Conservation (phyloP, 2,797 vertebrate species). For the Acanthurus lineatus region DNA sequence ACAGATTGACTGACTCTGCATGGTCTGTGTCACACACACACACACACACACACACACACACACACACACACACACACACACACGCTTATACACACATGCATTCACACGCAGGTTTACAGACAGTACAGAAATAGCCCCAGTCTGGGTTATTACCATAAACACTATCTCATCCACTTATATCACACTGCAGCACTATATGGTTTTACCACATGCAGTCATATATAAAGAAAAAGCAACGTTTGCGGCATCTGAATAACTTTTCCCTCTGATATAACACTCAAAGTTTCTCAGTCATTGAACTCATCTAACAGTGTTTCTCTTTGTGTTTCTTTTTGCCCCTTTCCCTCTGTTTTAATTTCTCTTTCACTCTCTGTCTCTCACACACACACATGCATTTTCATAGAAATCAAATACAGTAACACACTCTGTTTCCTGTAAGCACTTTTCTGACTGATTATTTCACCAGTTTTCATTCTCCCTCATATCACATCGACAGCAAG, state of each 20-base stretch:
- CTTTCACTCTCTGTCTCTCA: conserved; percentile 41
- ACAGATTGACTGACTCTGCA: conserved; percentile 79
- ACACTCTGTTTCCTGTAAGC: conserved; percentile 36
- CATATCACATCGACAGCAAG: conserved; percentile 37
- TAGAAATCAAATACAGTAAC: not conserved
- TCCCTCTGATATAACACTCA: not conserved
- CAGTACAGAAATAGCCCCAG: conserved; percentile 61
- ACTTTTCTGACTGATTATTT: conserved; percentile 11
- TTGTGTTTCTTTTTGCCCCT: not conserved
- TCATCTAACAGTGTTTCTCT: not conserved
- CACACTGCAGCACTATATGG: conserved; percentile 8
- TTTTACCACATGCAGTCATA: conserved; percentile 20
- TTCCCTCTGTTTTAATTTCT: conserved; percentile 39
- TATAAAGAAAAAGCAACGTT: not conserved
- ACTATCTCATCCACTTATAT: conserved; percentile 44
- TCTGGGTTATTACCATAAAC: conserved; percentile 54
- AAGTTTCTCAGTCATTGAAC: not conserved
- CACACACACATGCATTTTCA: not conserved
- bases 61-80: conserved; percentile 18
- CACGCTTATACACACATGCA: conserved; percentile 22
- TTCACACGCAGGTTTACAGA: conserved; percentile 44
- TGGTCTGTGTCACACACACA: conserved; percentile 41
- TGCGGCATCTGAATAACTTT: not conserved
- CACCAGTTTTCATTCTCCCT: conserved; percentile 10
- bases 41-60: conserved; percentile 24